Evolutionary conservation across 2,888 invertebrate genomes (phyloP).

Genomic region (Mesorhabditis spiculigera): DNA sequence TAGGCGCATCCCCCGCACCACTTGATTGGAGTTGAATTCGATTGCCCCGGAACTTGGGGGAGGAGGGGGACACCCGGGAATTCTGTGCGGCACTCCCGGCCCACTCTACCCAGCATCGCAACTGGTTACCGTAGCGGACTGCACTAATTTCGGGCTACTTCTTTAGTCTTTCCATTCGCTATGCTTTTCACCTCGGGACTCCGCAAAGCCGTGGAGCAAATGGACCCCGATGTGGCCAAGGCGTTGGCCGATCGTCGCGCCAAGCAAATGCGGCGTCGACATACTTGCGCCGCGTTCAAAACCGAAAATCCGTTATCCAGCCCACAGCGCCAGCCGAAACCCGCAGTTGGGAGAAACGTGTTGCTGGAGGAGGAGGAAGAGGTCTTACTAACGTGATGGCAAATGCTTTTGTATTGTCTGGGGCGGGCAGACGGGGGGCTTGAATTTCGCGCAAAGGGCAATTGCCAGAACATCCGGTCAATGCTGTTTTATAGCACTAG

Average conservation of each 20-base stretch:
- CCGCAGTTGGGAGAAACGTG: slow-evolving; percentile 12
- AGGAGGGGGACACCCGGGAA: too few relatives aligned
- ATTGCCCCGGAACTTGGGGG: neutral
- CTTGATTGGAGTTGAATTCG: slow-evolving; percentile 1
- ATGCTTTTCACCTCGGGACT: slow-evolving; percentile 56
- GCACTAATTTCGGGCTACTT: too few relatives aligned
- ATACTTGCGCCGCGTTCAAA: slow-evolving; percentile 35
- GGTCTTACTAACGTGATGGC: too few relatives aligned
- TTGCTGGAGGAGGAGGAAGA: slow-evolving; percentile 18
- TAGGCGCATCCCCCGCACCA: neutral
- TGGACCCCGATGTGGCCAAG: slow-evolving; percentile 21
- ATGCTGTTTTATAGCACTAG: too few relatives aligned
- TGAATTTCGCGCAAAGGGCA: neutral
- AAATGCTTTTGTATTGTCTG: neutral
- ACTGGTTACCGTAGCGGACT: neutral
- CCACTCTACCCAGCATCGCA: neutral
- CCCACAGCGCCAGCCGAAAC: slow-evolving; percentile 68
- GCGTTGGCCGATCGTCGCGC: slow-evolving; percentile 31
- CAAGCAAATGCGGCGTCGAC: slow-evolving; percentile 38
- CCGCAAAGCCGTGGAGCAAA: slow-evolving; percentile 49
- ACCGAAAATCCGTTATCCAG: slow-evolving; percentile 64
- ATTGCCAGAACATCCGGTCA: neutral
- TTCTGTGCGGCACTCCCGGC: too few relatives aligned
- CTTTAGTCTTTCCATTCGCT: neutral
- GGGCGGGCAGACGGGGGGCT: neutral